phyloP scores from a whole-genome alignment of 2,113 vertebrate species.

The Corynorhinus townsendii region DNA sequence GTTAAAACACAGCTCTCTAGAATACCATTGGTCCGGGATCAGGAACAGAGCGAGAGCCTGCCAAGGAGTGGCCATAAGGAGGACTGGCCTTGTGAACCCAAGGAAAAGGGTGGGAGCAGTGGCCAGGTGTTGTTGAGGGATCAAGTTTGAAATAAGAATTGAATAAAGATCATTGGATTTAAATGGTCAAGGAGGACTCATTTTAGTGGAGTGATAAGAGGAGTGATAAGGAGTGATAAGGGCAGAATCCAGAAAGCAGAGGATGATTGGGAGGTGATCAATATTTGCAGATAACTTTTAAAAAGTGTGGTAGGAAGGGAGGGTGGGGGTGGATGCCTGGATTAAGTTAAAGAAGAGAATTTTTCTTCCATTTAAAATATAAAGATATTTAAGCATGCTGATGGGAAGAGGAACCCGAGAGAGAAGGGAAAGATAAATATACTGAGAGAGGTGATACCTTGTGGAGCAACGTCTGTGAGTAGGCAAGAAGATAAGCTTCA shows the following conservation, averaged over 20 bases:
- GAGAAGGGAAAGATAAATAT: background rate
- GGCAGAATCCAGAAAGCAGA: background rate
- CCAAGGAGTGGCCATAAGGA: background rate
- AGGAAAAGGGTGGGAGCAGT: background rate
- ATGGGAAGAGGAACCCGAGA: background rate
- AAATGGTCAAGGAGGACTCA: background rate
- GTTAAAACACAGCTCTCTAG: background rate
- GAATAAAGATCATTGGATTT: background rate
- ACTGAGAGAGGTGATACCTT: background rate
- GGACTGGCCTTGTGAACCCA: background rate
- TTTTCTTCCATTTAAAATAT: background rate
- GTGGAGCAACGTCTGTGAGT: background rate
- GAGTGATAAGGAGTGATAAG: too few relatives aligned
- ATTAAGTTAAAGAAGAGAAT: background rate
- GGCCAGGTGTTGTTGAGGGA: background rate
- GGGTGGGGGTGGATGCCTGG: background rate
- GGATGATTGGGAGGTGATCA: accelerated
- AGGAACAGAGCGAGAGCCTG: background rate
- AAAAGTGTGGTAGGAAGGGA: background rate
- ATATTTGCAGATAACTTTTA: background rate
- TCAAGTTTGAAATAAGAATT: background rate
- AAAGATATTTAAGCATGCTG: background rate
- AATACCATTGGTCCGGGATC: background rate
- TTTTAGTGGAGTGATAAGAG: background rate
- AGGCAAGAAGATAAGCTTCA: background rate